Conservation (phyloP, 2,113 vertebrate genomes). For the Empidonax alnorum region DNA sequence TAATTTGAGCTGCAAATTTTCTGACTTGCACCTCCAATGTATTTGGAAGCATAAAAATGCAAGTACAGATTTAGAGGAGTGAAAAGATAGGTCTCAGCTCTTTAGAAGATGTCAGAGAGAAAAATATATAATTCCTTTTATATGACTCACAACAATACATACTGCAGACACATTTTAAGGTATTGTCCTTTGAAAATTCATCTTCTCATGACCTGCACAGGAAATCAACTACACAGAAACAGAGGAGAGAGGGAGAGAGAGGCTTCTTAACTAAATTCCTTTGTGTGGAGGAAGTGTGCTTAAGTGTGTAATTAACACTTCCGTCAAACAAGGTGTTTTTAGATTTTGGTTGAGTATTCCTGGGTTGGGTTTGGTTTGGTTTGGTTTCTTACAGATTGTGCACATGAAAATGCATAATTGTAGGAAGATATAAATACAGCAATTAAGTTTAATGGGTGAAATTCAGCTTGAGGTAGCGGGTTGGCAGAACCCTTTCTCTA, state of each 20-base stretch:
- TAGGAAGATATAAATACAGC: neutral
- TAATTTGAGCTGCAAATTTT: neutral
- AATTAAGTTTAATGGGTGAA: neutral
- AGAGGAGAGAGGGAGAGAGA: neutral
- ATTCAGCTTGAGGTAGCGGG: neutral
- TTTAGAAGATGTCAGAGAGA: neutral
- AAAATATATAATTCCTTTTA: neutral
- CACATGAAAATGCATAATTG: neutral
- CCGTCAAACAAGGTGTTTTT: neutral
- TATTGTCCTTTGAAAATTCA: neutral
- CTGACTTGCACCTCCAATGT: neutral
- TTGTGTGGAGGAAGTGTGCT: neutral
- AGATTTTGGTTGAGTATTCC: neutral
- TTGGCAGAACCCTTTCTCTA: neutral
- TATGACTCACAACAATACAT: neutral
- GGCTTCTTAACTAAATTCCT: neutral
- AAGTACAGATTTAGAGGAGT: neutral
- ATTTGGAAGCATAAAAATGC: neutral
- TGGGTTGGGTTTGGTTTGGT: neutral
- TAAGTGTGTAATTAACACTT: neutral
- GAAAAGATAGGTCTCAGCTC: neutral
- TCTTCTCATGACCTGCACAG: neutral
- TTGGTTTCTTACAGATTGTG: neutral
- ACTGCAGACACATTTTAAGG: neutral
- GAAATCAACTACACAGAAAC: neutral